Percentiles rank a stretch among this genome's conserved stretches.
phyloP scores from a whole-genome alignment of 2,113 vertebrate species.

The Vicugna pacos region DNA sequence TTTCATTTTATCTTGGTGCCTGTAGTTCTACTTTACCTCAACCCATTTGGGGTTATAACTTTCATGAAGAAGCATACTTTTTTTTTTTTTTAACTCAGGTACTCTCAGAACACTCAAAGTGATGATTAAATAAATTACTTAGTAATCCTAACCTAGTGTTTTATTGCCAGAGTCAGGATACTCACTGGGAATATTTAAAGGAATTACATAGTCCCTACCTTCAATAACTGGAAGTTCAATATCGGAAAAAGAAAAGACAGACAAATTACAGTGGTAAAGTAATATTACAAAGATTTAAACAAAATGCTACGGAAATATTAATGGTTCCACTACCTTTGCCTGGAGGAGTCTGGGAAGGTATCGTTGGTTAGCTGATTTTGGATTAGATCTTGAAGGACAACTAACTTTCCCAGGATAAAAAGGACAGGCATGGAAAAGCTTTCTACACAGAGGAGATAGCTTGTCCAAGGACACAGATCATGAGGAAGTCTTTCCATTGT shows the following conservation, averaged over 20 bases:
- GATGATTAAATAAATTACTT: constrained; percentile 6
- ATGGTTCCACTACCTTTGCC: not conserved
- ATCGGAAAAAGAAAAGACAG: not conserved
- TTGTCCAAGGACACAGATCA: not conserved
- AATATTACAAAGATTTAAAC: not conserved
- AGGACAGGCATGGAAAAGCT: not conserved
- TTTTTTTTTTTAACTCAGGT: not conserved
- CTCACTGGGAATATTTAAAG: constrained; percentile 5
- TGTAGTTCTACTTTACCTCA: not conserved
- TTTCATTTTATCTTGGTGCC: not conserved
- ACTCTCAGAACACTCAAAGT: not conserved
- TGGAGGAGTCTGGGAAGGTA: not conserved
- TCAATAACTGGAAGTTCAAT: not conserved
- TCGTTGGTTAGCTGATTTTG: not conserved
- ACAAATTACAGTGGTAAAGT: not conserved
- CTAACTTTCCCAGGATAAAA: not conserved
- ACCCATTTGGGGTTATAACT: not conserved
- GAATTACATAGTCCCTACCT: not conserved
- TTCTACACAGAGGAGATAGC: not conserved
- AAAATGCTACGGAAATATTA: not conserved
- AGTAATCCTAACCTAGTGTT: not conserved
- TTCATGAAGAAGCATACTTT: not conserved
- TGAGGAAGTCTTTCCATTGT: not conserved
- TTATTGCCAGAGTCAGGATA: not conserved
- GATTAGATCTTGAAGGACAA: not conserved